These are phyloP conservation scores for Polydrusus pterygomalis DNA, from an alignment of 2,888 invertebrate genomes.

Conservation along the genomic window DNA sequence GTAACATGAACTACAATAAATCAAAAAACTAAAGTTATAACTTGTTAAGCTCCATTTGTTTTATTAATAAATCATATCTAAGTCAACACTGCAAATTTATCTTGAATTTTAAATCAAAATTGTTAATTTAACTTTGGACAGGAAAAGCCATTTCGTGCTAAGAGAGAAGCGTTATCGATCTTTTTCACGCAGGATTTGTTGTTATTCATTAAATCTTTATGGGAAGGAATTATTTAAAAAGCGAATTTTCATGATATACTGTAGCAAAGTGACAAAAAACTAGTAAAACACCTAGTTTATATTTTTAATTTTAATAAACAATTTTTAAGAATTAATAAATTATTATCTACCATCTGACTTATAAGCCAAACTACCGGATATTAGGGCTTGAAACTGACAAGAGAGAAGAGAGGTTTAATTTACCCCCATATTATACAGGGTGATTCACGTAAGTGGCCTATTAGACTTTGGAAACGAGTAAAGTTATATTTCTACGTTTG, in stretches of 20 bases:
- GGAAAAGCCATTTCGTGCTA: constrained; percentile 28
- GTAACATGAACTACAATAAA: neutral
- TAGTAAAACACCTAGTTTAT: too few species aligned
- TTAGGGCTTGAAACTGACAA: too few species aligned
- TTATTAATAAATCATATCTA: constrained; percentile 31
- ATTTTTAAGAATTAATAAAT: too few species aligned
- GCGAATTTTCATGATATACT: neutral
- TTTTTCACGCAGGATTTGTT: constrained; percentile 21
- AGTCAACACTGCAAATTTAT: constrained; percentile 31
- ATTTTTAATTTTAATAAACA: too few species aligned
- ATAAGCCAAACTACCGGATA: too few species aligned
- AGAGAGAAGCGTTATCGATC: constrained; percentile 9
- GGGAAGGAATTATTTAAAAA: constrained; percentile 2
- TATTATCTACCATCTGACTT: too few species aligned
- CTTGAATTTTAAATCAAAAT: constrained; percentile 28
- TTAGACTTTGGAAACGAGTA: too few species aligned
- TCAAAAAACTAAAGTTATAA: constrained; percentile 26
- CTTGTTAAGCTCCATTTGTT: constrained; percentile 23
- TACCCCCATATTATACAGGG: too few species aligned
- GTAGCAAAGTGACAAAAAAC: too few species aligned
- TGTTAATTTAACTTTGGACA: constrained; percentile 30
- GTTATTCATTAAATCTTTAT: constrained; percentile 13
- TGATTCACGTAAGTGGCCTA: too few species aligned
- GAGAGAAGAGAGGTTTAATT: too few species aligned
- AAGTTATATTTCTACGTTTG: too few species aligned